Evolutionary conservation across 2,888 invertebrate species (phyloP), one percentile per base, ranked within the genome.

Genomic region (Melikaiella ostensackeni): DNA sequence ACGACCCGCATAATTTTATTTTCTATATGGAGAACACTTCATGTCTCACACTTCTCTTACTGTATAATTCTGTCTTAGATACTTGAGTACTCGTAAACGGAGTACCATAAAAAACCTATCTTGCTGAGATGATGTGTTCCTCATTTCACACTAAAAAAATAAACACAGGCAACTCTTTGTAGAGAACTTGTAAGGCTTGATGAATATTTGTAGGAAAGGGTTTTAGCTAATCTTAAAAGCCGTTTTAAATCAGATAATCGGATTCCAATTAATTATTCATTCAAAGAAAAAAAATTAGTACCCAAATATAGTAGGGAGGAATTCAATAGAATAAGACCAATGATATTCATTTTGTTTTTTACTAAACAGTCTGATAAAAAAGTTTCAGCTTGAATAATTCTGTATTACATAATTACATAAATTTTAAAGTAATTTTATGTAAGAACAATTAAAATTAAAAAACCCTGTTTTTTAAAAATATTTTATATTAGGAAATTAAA

Each of bases 1-100:
- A 76, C 24, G 50, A 46, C 46, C 75, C 63, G 30, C 55, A 38
- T 78, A 61, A 78, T 70, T 62, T 62, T 30, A 74, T 63, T 80
- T 70, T 80, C 19, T 42, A 24, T 63, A 35, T 35, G 35, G 62
- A 24, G 13, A 66, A 66, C 13, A 66, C 21, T 66, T 63, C 13
- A 13, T 66, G 42, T 27, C 16, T 63, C n/a, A n/a, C 24, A 27
- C 38, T 27, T 46, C 16, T 9, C 38, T 11, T 38, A 38, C 1
- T 11, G 2, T 38, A 38, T 38, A 27, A 42, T 21, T 27, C 42
- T 42, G 16, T 66, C 21, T 38, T 38, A 38, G 38, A 38, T 11
- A 38, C 38, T 38, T 38, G 11, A 38, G 11, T 38, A 38, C 38
- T 35, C 8, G 9, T 9, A 11, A 3, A 30, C 4, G 30, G 2